phyloP scores from a whole-genome alignment of 2,888 invertebrate species.

The Nebria salina region DNA sequence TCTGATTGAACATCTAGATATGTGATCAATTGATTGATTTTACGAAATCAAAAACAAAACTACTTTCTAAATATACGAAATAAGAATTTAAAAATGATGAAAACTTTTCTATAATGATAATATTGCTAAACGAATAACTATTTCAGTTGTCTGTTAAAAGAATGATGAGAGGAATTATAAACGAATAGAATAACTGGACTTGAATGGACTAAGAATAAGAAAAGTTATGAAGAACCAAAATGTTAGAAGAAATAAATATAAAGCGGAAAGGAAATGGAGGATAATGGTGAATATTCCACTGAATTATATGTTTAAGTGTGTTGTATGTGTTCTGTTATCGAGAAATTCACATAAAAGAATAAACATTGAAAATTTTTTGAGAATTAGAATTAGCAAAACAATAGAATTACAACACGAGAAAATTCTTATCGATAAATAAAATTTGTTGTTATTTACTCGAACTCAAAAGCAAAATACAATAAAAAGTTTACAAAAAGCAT shows the following conservation, averaged over 20 bases:
- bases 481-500: neutral
- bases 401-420: neutral
- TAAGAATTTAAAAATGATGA: neutral
- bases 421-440: neutral
- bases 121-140: neutral
- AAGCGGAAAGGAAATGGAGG: neutral
- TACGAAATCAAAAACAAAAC: no score
- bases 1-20: neutral
- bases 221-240: neutral
- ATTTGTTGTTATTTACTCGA: neutral
- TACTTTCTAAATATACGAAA: no score
- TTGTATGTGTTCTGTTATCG: neutral
- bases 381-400: neutral
- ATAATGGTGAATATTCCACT: neutral
- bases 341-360: neutral
- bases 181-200: neutral
- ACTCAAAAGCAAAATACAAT: neutral
- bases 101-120: neutral
- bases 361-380: neutral
- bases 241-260: neutral
- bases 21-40: no score
- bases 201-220: neutral
- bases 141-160: neutral
- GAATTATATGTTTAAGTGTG: neutral
- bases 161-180: neutral